These are phyloP conservation scores for Fulmarus glacialis DNA, from an alignment of 2,113 vertebrate genomes.

Conservation along the genomic window DNA sequence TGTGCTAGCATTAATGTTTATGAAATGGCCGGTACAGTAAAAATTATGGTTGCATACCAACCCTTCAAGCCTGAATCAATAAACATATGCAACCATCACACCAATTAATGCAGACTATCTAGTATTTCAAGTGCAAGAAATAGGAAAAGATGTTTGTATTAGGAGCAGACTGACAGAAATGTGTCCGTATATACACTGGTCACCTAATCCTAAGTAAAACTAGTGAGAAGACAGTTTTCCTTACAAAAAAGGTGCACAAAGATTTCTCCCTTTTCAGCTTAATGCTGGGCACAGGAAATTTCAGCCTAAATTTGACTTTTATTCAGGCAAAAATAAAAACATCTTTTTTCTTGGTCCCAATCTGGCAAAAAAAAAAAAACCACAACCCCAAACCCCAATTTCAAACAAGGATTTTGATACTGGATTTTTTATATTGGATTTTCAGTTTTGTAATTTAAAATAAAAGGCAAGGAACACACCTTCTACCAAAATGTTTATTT, in stretches of 20 bases:
- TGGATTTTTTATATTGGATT: background rate
- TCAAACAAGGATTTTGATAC: background rate
- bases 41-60: background rate
- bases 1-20: background rate
- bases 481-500: background rate
- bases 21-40: background rate
- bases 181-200: rapidly evolving
- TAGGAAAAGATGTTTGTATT: background rate
- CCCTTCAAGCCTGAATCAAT: background rate
- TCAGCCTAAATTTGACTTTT: background rate
- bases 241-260: background rate
- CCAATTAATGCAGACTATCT: background rate
- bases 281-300: background rate
- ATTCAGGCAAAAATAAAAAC: background rate
- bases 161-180: background rate
- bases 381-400: background rate
- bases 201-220: background rate
- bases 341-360: background rate
- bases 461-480: background rate
- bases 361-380: background rate
- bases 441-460: background rate
- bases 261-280: background rate
- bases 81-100: background rate
- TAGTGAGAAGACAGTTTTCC: background rate
- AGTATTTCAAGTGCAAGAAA: background rate